Evolutionary conservation across 2,888 invertebrate genomes (phyloP), one percentile per base, ranked within the genome.

Genomic region (Lasioglossum figueresi): DNA sequence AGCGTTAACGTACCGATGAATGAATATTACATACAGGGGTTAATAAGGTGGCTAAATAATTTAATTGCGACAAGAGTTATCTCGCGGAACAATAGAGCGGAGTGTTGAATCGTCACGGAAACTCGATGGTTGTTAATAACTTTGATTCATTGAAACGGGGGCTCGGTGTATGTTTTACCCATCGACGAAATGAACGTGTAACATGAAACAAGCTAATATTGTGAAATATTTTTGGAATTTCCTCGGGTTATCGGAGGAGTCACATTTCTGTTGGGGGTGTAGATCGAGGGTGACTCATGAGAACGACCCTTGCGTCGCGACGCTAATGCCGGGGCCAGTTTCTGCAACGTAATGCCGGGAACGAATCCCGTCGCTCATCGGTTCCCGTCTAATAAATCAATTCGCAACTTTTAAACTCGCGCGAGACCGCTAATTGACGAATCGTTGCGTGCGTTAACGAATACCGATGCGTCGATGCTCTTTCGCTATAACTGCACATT

Each of bases 381-480:
- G 52, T 43, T 59, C 63, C 74, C 45, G 72, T 77, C 77, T 71
- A 80, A 85, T 85, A 82, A 84, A 85, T 85, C 85, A 84, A 80
- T 84, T 70, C 19, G 4, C 34, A 16, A 31, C 59, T 52, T 66
- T 27, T 19, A 4, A 6, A 16, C 14, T 31, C 37, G 16, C 19
- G n/a, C n/a, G 31, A n/a, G 52, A 63, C 71, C 27, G 48, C 16
- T 63, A 34, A 45, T 71, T 66, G 79, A 83, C 63, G 75, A 52
- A 71, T 78, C 37, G 19, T 23, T 23, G 23, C 0, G 19, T 10
- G 23, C 48, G 23, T 63, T 71, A 71, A 84, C 79, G 19, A n/a
- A 78, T 48, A 52, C 5, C 27, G 23, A 76, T 37, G 68, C 16
- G 12, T 48, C 34, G 66, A 23, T 68, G 12, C 66, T 23, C 10